Percentiles rank a stretch among this genome's conserved stretches.
Evolutionary conservation across 2,113 vertebrate species (phyloP).

Genomic region (Triplophysa dalaica): DNA sequence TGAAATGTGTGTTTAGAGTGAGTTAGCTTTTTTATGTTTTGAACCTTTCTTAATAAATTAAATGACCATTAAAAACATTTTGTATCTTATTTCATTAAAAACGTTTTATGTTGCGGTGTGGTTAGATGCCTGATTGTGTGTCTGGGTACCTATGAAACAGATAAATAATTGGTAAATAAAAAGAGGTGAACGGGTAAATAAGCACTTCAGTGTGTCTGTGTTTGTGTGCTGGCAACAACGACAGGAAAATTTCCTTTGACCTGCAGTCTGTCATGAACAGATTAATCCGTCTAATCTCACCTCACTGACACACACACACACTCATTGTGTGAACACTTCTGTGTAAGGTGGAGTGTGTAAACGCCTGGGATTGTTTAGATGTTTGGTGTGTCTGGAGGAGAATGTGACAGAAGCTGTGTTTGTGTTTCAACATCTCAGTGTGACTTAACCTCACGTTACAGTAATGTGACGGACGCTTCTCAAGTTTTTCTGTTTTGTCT

Average conservation of each 20-base stretch:
- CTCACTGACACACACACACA: neutral
- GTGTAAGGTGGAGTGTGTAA: conserved; percentile 17
- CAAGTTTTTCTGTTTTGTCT: too few relatives aligned
- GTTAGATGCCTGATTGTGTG: too few relatives aligned
- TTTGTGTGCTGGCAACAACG: neutral
- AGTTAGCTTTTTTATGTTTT: too few relatives aligned
- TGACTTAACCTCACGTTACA: neutral
- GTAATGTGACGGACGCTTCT: neutral
- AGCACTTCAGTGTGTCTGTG: neutral
- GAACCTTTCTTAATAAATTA: too few relatives aligned
- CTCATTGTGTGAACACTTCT: neutral
- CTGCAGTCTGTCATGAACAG: conserved; percentile 39
- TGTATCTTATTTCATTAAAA: too few relatives aligned
- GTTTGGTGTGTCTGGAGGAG: conserved; percentile 9
- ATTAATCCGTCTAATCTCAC: conserved; percentile 50
- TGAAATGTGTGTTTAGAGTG: too few relatives aligned
- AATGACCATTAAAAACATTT: too few relatives aligned
- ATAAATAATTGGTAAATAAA: too few relatives aligned
- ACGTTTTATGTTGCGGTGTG: too few relatives aligned
- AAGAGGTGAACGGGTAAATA: too few relatives aligned
- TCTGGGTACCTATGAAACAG: too few relatives aligned
- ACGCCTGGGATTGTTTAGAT: neutral
- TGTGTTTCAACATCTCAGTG: too few relatives aligned
- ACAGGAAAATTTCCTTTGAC: conserved; percentile 36
- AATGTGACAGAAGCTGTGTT: conserved; percentile 32